Base-by-base conservation (phyloP, 2,888 invertebrate genomes). In the Drosophila putrida region DNA sequence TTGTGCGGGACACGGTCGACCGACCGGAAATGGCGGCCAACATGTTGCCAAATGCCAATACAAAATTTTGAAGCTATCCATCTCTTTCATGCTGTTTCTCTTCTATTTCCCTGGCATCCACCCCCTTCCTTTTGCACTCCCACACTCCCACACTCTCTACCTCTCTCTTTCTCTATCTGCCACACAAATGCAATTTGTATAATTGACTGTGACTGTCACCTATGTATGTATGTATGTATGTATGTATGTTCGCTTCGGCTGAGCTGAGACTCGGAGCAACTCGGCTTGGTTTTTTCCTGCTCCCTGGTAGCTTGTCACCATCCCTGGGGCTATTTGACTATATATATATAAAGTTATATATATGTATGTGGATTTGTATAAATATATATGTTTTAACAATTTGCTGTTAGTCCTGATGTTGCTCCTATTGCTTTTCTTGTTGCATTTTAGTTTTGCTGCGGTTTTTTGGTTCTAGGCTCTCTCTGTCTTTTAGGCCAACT, bases 171-270 rank as follows among this genome's bases (percentile, higher is more conserved):
- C 9, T 54, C 54, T 43, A n/a, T 46, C n/a, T 46, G 44, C 54
- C 67, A 70, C 65, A 67, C 86, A 86, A 86, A 85, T 89, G 89
- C 87, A 84, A 84, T 88, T 84, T 84, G 89, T 88, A 86, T 84
- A 84, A 84, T 88, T 84, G 84, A 86, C 84, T 84, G 87, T 80
- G 87, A 82, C 82, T 85, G 79, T 76, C 63, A 68, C 77, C 77
- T 67, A 60, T 55, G 20, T 20, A 20, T 20, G 46, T 49, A 20
- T 20, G 46, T 49, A 20, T 20, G 46, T 49, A n/a, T n/a, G n/a
- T 67, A 60, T 55, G 20, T 20, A 20, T 20, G 46, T 49, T 62
- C 47, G 59, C 27, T 44, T 55, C 58, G 38, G 54, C 50, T 51
- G 36, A 46, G 59, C 50, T 50, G 39, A 35, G 31, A 38, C 63